Evolutionary conservation across 2,113 vertebrate genomes (phyloP).

Genomic region (Mormyrus lacerda): DNA sequence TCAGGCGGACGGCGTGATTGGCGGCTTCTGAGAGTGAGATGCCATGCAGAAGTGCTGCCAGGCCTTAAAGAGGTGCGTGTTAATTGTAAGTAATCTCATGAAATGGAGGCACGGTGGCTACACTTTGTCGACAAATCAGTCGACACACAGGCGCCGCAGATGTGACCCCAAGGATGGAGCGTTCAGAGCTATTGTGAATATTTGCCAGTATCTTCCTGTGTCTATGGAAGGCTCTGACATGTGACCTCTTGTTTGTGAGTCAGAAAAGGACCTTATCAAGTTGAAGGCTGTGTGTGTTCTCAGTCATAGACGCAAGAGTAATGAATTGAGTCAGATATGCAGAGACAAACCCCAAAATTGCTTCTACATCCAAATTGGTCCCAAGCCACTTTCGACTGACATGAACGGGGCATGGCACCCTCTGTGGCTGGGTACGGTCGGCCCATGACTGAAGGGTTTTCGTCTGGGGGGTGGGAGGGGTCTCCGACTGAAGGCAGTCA

Average conservation of each 20-base stretch:
- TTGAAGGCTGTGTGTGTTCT: not conserved
- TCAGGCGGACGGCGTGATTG: not conserved
- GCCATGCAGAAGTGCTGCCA: not conserved
- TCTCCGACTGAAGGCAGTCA: slow-evolving; percentile 66
- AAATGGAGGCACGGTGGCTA: not conserved
- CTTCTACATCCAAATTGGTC: not conserved
- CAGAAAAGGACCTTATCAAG: not conserved
- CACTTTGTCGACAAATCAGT: too few species aligned
- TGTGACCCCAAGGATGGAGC: not conserved
- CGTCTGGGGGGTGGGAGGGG: slow-evolving; percentile 50
- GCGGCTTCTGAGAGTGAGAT: not conserved
- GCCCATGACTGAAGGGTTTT: slow-evolving; percentile 61
- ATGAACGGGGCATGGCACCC: not conserved
- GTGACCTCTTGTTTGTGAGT: not conserved
- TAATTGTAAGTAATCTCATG: not conserved
- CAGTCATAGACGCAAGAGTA: not conserved
- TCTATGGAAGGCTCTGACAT: not conserved
- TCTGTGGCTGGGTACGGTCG: not conserved
- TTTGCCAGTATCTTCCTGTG: not conserved
- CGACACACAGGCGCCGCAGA: not conserved
- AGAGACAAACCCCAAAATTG: not conserved
- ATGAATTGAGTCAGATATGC: not conserved
- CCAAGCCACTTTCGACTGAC: not conserved
- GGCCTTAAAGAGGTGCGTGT: not conserved
- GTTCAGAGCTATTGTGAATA: not conserved